A percentile compares a stretch with the other conserved stretches of the same genome.
phyloP scores from a whole-genome alignment of 2,113 vertebrate genomes.

The Calyptomena viridis region DNA sequence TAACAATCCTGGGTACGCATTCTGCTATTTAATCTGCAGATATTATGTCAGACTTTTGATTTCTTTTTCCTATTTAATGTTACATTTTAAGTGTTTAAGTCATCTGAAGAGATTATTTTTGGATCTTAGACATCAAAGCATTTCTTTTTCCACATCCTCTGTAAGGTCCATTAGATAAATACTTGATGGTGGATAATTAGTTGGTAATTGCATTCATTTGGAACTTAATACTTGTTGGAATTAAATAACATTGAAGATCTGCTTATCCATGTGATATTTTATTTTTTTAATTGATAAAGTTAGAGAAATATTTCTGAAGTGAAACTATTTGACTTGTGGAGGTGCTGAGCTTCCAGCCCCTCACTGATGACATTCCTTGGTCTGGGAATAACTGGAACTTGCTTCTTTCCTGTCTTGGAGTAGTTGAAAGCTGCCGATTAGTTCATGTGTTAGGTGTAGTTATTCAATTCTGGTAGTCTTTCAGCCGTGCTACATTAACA shows the following conservation, averaged over 20 bases:
- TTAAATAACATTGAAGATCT: background rate
- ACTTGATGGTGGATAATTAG: background rate
- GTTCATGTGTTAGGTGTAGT: background rate
- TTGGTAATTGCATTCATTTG: fast-evolving
- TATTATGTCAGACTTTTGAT: background rate
- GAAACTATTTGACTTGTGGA: background rate
- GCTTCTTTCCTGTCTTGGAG: background rate
- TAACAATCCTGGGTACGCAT: background rate
- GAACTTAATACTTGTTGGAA: background rate
- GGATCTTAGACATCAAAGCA: background rate
- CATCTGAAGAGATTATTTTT: background rate
- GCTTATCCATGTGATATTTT: background rate
- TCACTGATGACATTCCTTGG: background rate
- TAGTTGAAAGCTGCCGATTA: background rate
- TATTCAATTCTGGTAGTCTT: background rate
- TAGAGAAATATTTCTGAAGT: background rate
- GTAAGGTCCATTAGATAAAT: background rate
- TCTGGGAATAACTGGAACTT: background rate
- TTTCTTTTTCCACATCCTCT: background rate
- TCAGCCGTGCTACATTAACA: background rate
- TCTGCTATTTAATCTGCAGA: background rate
- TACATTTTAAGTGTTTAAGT: background rate
- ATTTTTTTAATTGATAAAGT: background rate
- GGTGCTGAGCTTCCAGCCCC: background rate
- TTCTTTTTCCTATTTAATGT: background rate